These are phyloP conservation scores for Leptopterna dolabrata DNA, from an alignment of 2,888 invertebrate genomes.

Conservation along the genomic window DNA sequence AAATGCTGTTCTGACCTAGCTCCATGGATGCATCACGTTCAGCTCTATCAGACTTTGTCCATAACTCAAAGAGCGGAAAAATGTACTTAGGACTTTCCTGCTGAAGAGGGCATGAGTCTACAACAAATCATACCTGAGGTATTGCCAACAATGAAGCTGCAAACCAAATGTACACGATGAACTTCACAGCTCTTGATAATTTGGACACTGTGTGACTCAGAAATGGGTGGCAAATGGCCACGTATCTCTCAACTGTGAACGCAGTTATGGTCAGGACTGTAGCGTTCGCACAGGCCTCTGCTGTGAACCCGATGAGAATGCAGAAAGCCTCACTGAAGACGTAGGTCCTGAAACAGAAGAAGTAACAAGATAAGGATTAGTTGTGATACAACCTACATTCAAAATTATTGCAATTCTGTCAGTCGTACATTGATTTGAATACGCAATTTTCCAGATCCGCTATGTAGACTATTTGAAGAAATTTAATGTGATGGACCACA, in stretches of 20 bases:
- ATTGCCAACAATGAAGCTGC: conserved; percentile 79
- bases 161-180: conserved; percentile 80
- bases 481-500: no score
- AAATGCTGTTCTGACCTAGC: no score
- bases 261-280: conserved; percentile 89
- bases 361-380: neutral
- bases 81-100: no score
- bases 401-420: no score
- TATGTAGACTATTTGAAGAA: no score
- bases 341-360: conserved; percentile 74
- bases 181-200: conserved; percentile 82
- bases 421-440: no score
- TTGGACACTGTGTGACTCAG: conserved; percentile 86
- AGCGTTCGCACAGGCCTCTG: conserved; percentile 86
- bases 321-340: conserved; percentile 83
- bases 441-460: no score
- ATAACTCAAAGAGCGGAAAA: no score
- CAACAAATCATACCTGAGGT: conserved; percentile 73
- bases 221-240: conserved; percentile 77
- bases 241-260: conserved; percentile 76
- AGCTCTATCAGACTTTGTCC: no score
- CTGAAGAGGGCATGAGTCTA: no score
- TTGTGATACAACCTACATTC: no score
- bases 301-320: conserved; percentile 77
- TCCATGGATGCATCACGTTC: no score